These are phyloP conservation scores for Cryptosula pallasiana DNA, from an alignment of 2,888 invertebrate genomes.

Conservation along the genomic window DNA sequence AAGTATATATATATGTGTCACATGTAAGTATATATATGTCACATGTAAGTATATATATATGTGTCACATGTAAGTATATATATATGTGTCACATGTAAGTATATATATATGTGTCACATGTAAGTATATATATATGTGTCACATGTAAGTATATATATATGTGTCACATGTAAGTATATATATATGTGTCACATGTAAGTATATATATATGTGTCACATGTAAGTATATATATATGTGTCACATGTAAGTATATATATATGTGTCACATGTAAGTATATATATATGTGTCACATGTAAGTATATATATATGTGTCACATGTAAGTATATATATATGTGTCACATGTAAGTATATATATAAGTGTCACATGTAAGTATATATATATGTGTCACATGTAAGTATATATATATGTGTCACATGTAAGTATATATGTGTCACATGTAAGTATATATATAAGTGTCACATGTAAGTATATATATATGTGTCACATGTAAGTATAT, in stretches of 20 bases:
- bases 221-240: slow-evolving; percentile 45
- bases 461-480: not conserved
- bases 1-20: slow-evolving; percentile 43
- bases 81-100: too few species aligned
- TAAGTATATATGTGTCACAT: not conserved
- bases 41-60: slow-evolving; percentile 59
- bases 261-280: slow-evolving; percentile 61
- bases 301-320: too few species aligned
- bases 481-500: slow-evolving; percentile 61
- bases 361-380: too few species aligned
- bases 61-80: slow-evolving; percentile 10
- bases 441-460: slow-evolving; percentile 46
- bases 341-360: too few species aligned
- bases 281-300: slow-evolving; percentile 16
- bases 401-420: not conserved
- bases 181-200: not conserved
- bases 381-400: too few species aligned
- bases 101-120: not conserved
- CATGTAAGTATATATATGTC: not conserved
- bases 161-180: not conserved
- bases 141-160: too few species aligned
- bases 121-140: too few species aligned
- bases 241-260: not conserved
- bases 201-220: slow-evolving; percentile 3
- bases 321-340: not conserved